Evolutionary conservation across 2,113 vertebrate species (phyloP).

Genomic region (Chrysochloris asiatica): DNA sequence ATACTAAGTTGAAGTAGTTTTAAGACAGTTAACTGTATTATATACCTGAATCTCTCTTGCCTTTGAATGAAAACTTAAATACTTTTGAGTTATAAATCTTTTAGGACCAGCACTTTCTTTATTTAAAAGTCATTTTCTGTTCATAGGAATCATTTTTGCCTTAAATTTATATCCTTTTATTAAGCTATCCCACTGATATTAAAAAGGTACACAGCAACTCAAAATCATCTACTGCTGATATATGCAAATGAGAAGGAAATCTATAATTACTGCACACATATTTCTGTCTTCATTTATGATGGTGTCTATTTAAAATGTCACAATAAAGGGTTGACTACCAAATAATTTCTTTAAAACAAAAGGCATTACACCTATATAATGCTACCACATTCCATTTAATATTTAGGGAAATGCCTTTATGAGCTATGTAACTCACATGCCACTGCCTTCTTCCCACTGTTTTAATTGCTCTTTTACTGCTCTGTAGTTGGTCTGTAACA

Average conservation of each 20-base stretch:
- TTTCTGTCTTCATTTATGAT: conserved; percentile 44
- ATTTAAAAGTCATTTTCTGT: conserved; percentile 52
- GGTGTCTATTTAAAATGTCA: conserved; percentile 59
- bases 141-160: conserved; percentile 50
- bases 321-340: conserved; percentile 60
- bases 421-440: conserved; percentile 88
- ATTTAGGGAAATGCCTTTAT: conserved; percentile 80
- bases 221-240: conserved; percentile 14
- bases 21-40: conserved; percentile 56
- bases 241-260: conserved; percentile 38
- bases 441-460: conserved; percentile 87
- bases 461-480: conserved; percentile 91
- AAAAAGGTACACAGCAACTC: conserved; percentile 54
- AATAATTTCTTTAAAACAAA: conserved; percentile 65
- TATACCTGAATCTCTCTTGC: background rate
- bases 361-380: conserved; percentile 72
- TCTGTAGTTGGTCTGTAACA: conserved; percentile 93
- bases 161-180: conserved; percentile 48
- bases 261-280: conserved; percentile 37
- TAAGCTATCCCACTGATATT: conserved; percentile 58
- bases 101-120: conserved; percentile 43
- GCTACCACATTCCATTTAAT: conserved; percentile 73
- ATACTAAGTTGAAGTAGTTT: conserved; percentile 63
- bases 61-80: conserved; percentile 66
- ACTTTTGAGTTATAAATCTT: conserved; percentile 13